Evolutionary conservation across 1,140 invertebrate genomes (phyloP).

Genomic region (Heliothis subflexa): DNA sequence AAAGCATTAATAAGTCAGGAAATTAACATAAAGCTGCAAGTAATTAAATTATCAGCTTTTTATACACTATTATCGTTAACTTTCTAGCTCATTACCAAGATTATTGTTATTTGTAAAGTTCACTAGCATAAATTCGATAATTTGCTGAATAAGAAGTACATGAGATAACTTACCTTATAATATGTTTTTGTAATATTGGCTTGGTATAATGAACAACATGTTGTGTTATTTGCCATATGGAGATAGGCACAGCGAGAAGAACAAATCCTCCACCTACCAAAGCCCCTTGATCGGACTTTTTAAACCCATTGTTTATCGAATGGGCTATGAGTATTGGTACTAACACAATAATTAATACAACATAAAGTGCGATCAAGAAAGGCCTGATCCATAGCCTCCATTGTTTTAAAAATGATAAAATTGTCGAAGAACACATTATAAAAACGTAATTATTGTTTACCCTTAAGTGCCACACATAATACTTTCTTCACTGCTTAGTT

Average conservation of each 20-base stretch:
- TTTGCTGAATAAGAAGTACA: neutral
- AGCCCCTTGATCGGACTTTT: conserved; percentile 91
- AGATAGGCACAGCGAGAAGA: conserved; percentile 95
- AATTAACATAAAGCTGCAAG: neutral
- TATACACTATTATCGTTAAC: too few species aligned
- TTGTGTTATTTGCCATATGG: conserved; percentile 97
- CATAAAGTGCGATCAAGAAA: conserved; percentile 92
- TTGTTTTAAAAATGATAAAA: conserved; percentile 87
- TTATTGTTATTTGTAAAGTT: too few species aligned
- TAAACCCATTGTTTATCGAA: conserved; percentile 89
- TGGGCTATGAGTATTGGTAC: conserved; percentile 93
- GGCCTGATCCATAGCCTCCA: conserved; percentile 97
- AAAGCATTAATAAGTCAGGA: conserved; percentile 66
- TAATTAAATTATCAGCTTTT: neutral
- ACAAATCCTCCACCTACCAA: conserved; percentile 96
- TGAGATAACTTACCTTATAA: conserved; percentile 90
- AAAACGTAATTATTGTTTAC: conserved; percentile 24
- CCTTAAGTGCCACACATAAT: conserved; percentile 39
- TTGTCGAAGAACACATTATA: conserved; percentile 72
- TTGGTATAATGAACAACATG: conserved; percentile 98
- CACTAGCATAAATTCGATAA: too few species aligned
- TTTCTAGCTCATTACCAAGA: too few species aligned
- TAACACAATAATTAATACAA: conserved; percentile 92
- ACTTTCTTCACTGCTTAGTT: conserved; percentile 30
- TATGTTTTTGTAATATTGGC: conserved; percentile 96